phyloP scores from a whole-genome alignment of 2,113 vertebrate species.

The Thinocorus orbignyianus region DNA sequence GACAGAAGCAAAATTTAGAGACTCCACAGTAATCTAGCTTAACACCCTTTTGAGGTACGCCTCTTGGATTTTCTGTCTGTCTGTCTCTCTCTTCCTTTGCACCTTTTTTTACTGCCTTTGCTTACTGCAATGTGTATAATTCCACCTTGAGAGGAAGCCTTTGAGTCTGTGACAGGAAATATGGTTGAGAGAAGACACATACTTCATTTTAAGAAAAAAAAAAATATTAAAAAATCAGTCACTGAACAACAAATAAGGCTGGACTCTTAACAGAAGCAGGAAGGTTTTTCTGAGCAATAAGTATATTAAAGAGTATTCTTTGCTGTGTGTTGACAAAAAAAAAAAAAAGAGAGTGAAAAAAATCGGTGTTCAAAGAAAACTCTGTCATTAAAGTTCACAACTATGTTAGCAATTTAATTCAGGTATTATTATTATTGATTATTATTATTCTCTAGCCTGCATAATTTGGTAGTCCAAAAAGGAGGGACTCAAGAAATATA shows the following conservation, averaged over 20 bases:
- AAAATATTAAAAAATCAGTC: neutral
- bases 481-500: neutral
- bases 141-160: neutral
- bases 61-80: accelerated
- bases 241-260: neutral
- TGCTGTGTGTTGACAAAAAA: neutral
- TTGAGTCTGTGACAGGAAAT: neutral
- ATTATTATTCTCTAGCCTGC: neutral
- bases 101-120: neutral
- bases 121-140: neutral
- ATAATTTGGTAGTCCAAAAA: neutral
- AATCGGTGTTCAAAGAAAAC: neutral
- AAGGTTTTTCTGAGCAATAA: neutral
- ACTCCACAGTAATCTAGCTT: neutral
- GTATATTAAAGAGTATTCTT: neutral
- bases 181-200: neutral
- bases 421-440: neutral
- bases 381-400: neutral
- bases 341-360: neutral
- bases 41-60: neutral
- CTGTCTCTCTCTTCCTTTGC: neutral
- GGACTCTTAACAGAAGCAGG: neutral
- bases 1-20: neutral
- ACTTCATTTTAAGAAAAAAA: neutral
- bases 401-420: neutral